A percentile compares a stretch with the other conserved stretches of the same genome.
These are phyloP conservation scores for Penaeus monodon DNA, from an alignment of 2,888 invertebrate genomes.

Conservation along the genomic window DNA sequence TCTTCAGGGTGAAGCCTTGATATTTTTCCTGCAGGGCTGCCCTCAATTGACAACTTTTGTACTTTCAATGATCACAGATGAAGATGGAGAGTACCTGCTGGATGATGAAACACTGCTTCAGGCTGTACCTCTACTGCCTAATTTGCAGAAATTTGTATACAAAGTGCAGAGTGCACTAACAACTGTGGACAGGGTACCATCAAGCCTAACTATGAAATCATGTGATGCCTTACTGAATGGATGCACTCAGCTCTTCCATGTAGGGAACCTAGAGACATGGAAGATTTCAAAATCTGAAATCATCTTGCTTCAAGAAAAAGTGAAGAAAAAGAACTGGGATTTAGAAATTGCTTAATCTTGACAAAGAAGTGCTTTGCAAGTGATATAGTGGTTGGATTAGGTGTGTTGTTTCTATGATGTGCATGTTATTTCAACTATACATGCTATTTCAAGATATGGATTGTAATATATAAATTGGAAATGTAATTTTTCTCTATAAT, in stretches of 20 bases:
- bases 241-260: conserved; percentile 38
- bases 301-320: conserved; percentile 28
- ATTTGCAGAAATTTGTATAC: conserved; percentile 54
- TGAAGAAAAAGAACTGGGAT: conserved; percentile 44
- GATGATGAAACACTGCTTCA: conserved; percentile 36
- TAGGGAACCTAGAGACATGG: conserved; percentile 51
- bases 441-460: too few relatives aligned
- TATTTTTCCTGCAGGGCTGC: conserved; percentile 36
- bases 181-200: conserved; percentile 33
- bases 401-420: too few relatives aligned
- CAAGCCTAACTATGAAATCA: conserved; percentile 46
- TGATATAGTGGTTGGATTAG: too few relatives aligned
- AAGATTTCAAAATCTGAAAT: conserved; percentile 44
- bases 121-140: conserved; percentile 35
- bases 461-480: too few relatives aligned
- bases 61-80: conserved; percentile 55
- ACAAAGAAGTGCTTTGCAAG: too few relatives aligned
- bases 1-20: conserved; percentile 33
- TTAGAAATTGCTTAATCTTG: conserved; percentile 35
- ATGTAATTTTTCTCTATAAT: too few relatives aligned
- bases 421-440: too few relatives aligned
- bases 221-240: conserved; percentile 36
- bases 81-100: conserved; percentile 35
- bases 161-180: conserved; percentile 55
- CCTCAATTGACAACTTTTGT: conserved; percentile 42